These are phyloP conservation scores for Acleris sparsana DNA, from an alignment of 2,888 invertebrate species.

Conservation along the genomic window DNA sequence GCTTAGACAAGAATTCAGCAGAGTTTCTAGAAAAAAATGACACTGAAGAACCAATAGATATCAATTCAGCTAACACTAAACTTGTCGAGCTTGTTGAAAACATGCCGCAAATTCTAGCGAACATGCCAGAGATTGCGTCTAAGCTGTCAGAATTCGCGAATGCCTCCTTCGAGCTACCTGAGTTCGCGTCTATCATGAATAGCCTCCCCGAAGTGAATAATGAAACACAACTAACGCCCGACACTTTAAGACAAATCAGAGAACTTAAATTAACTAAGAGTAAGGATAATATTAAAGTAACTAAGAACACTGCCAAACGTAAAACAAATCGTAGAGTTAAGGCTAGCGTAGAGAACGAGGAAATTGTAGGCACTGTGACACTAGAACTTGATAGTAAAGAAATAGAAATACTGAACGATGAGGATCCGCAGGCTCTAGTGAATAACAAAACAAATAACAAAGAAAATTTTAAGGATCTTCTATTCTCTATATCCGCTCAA, in stretches of 20 bases:
- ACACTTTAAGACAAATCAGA: conserved; percentile 75
- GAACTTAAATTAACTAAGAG: conserved; percentile 70
- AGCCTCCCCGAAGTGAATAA: conserved; percentile 68
- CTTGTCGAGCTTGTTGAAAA: conserved; percentile 69
- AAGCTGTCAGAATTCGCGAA: conserved; percentile 70
- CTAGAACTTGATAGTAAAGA: conserved; percentile 71
- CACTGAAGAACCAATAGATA: conserved; percentile 58
- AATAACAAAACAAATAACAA: conserved; percentile 56
- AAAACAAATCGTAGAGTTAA: conserved; percentile 67
- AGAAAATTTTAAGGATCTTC: conserved; percentile 68
- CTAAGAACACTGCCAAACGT: conserved; percentile 74
- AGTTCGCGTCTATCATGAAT: conserved; percentile 72
- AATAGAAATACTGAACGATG: conserved; percentile 64
- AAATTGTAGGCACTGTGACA: conserved; percentile 60
- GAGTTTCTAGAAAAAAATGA: conserved; percentile 69
- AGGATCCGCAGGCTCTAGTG: conserved; percentile 61
- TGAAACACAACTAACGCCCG: conserved; percentile 74
- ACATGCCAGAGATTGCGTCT: conserved; percentile 73
- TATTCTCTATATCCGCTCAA: conserved; percentile 70
- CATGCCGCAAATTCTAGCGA: conserved; percentile 76
- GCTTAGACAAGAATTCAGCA: conserved; percentile 65
- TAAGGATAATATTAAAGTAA: conserved; percentile 73
- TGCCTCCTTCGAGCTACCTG: conserved; percentile 69
- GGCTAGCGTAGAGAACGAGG: conserved; percentile 58
- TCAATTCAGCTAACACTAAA: conserved; percentile 61